These are phyloP conservation scores for Leptobrachium leishanense DNA, from an alignment of 2,113 vertebrate genomes.

Conservation along the genomic window DNA sequence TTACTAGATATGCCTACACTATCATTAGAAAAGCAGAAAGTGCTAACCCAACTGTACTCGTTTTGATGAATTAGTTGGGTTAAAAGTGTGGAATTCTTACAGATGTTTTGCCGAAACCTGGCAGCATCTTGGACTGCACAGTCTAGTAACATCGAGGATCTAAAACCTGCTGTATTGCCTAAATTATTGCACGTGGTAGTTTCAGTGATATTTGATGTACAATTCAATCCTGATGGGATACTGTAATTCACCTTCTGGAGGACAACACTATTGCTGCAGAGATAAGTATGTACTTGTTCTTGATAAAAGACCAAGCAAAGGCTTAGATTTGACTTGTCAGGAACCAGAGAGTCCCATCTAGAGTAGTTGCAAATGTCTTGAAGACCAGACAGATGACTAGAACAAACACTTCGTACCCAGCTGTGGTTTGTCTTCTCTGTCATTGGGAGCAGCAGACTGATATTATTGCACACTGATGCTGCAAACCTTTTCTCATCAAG, in stretches of 20 bases:
- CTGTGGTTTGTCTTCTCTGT: conserved; percentile 57
- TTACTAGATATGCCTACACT: neutral
- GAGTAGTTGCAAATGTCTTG: conserved; percentile 24
- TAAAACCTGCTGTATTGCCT: neutral
- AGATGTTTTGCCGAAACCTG: conserved; percentile 11
- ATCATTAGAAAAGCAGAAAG: neutral
- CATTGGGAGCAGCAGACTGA: conserved; percentile 58
- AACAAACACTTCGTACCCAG: conserved; percentile 70
- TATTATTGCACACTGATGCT: conserved; percentile 62
- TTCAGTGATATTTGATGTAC: neutral
- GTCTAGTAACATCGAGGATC: neutral
- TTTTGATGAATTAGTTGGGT: neutral
- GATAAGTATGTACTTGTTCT: neutral
- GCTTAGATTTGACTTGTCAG: neutral
- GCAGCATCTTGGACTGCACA: conserved; percentile 6
- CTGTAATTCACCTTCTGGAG: neutral
- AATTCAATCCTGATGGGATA: neutral
- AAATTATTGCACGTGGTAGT: neutral
- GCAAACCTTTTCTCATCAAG: conserved; percentile 62
- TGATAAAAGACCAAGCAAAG: conserved; percentile 25
- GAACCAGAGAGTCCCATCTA: neutral
- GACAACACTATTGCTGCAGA: conserved; percentile 11
- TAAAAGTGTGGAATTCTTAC: neutral
- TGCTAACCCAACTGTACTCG: conserved; percentile 16
- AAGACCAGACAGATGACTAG: conserved; percentile 30